A percentile compares a stretch with the other conserved stretches of the same genome.
phyloP scores from a whole-genome alignment of 1,140 invertebrate species.

The Leptestheria dahalacensis region DNA sequence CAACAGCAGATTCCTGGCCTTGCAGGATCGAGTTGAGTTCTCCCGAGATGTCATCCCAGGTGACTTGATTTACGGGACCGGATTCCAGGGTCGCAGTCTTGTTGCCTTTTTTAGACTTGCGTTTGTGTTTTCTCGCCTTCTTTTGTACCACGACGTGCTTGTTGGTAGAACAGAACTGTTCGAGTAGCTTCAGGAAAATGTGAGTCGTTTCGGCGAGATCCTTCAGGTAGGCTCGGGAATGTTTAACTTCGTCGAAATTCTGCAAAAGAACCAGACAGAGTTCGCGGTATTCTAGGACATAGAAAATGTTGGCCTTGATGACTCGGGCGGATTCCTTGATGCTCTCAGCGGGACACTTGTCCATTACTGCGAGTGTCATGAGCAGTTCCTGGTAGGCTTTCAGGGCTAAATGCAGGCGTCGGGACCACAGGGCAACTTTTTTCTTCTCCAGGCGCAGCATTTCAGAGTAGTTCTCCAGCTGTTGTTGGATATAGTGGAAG shows the following conservation, averaged over 20 bases:
- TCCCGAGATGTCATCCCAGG: constrained; percentile 54
- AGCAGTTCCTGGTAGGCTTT: constrained; percentile 48
- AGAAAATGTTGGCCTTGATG: constrained; percentile 84
- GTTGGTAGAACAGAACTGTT: constrained; percentile 54
- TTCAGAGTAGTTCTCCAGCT: constrained; percentile 77
- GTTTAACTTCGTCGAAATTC: constrained; percentile 67
- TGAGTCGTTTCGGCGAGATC: constrained; percentile 81
- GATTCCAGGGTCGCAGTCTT: constrained; percentile 12
- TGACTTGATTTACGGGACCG: constrained; percentile 36
- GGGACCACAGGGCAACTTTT: constrained; percentile 63
- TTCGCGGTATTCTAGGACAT: constrained; percentile 85
- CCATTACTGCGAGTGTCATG: constrained; percentile 62
- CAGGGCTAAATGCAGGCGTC: constrained; percentile 61
- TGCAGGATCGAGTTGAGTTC: constrained; percentile 55
- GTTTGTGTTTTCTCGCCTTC: constrained; percentile 39
- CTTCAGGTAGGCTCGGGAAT: constrained; percentile 69
- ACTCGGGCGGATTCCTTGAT: constrained; percentile 63
- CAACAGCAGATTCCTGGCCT: constrained; percentile 35
- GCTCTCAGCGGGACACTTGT: constrained; percentile 44
- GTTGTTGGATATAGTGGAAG: constrained; percentile 85
- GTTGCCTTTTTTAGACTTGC: constrained; percentile 36
- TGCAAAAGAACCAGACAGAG: constrained; percentile 62
- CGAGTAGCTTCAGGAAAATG: constrained; percentile 82
- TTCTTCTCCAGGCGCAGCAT: constrained; percentile 76
- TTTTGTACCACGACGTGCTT: constrained; percentile 53